Evolutionary conservation across 2,888 invertebrate species (phyloP), one percentile per base, ranked within the genome.

Genomic region (Portevinia maculata): DNA sequence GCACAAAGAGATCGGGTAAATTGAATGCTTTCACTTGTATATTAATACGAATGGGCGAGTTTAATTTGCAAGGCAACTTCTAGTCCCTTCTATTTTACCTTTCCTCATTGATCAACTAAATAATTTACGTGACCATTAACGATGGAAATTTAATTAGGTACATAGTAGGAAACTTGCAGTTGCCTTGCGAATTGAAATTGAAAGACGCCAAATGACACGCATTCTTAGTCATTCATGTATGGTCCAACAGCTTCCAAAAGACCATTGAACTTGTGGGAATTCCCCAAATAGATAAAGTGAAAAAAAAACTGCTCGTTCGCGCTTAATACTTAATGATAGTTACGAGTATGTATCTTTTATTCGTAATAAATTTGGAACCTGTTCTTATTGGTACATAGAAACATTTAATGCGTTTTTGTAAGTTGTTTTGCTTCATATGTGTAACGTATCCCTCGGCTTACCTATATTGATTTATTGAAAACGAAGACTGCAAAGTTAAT

Each of bases 1-100:
- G 46, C 28, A 73, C 59, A 75, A 81, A 71, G 48, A 17, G 19
- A 70, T 37, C 60, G 48, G 24, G 81, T 81, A 37, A 81, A 75
- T 30, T 21, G 0, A 19, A 32, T 1, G 11, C 17, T 55, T 55
- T 50, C n/a, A 13, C 3, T n/a, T 17, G 34, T 28, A 37, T 19
- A n/a, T n/a, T n/a, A n/a, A n/a, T n/a, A n/a, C n/a, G n/a, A n/a
- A n/a, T n/a, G n/a, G n/a, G n/a, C n/a, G n/a, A n/a, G n/a, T n/a
- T n/a, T n/a, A n/a, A n/a, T n/a, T n/a, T n/a, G n/a, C n/a, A n/a
- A n/a, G n/a, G n/a, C n/a, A n/a, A n/a, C n/a, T n/a, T n/a, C n/a
- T n/a, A n/a, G n/a, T n/a, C n/a, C n/a, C n/a, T n/a, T n/a, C n/a
- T n/a, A n/a, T n/a, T n/a, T n/a, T n/a, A n/a, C n/a, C n/a, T n/a